phyloP scores from a whole-genome alignment of 2,113 vertebrate species.

The Triplophysa dalaica region DNA sequence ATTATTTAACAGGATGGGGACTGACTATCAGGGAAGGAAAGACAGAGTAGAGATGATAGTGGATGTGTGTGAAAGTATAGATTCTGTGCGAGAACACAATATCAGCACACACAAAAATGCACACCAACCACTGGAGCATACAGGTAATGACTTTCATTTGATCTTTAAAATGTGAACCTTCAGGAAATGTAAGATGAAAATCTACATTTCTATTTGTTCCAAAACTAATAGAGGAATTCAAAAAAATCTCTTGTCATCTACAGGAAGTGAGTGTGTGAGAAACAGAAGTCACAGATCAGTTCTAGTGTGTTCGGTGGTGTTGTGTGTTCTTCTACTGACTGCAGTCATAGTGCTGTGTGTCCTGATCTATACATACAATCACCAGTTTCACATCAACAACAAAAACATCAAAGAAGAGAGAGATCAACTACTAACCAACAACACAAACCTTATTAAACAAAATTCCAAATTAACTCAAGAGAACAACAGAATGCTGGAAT shows the following conservation, averaged over 20 bases:
- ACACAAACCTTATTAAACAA: neutral
- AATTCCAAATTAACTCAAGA: too few relatives aligned
- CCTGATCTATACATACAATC: neutral
- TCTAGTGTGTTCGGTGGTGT: neutral
- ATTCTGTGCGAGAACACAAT: neutral
- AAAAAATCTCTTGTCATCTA: neutral
- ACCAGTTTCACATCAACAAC: neutral
- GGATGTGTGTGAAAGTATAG: neutral
- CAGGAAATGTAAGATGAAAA: too few relatives aligned
- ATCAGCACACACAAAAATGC: neutral
- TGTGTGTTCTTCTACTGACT: constrained; percentile 12
- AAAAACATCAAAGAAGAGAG: neutral
- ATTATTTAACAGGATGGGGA: neutral
- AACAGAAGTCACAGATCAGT: neutral
- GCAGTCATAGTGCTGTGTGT: constrained; percentile 1
- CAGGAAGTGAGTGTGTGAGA: neutral
- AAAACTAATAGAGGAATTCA: neutral
- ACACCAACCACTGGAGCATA: neutral
- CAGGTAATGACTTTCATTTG: neutral
- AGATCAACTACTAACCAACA: neutral
- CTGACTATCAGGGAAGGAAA: neutral
- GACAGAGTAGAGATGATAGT: neutral
- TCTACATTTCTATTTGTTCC: too few relatives aligned
- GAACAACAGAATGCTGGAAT: neutral
- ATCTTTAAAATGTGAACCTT: too few relatives aligned